Percentiles rank a stretch among this genome's conserved stretches.
Evolutionary conservation across 2,797 vertebrate species (phyloP).

Genomic region (Ammospiza maritima): DNA sequence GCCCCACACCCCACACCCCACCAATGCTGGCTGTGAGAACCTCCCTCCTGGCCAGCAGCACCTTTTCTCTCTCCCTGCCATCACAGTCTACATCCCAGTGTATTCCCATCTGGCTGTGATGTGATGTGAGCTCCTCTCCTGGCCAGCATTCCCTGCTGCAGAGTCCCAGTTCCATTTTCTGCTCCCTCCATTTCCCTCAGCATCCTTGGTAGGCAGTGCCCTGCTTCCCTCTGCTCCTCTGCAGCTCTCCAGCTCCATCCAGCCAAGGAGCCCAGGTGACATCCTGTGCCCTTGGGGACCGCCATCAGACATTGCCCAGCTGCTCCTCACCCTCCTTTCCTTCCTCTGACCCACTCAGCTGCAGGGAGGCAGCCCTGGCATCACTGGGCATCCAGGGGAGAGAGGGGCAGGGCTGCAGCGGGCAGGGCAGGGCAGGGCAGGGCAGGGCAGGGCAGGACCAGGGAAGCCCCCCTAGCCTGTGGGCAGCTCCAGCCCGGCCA

Average conservation of each 20-base stretch:
- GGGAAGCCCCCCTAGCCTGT: not conserved
- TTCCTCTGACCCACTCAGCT: not conserved
- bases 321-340: not conserved
- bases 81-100: accelerated
- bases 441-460: not conserved
- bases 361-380: accelerated
- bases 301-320: not conserved
- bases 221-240: not conserved
- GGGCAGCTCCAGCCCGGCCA: not conserved
- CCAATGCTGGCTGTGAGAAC: accelerated
- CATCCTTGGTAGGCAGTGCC: accelerated
- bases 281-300: not conserved
- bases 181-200: not conserved
- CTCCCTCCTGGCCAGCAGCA: not conserved
- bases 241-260: not conserved
- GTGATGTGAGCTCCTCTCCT: not conserved
- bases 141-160: not conserved
- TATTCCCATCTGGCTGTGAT: not conserved
- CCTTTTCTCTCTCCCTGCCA: not conserved
- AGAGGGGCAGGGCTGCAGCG: accelerated
- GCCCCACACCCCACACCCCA: not conserved
- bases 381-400: accelerated
- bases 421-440: not conserved
- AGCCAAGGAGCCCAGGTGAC: not conserved
- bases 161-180: slow-evolving; percentile 6